A percentile compares a stretch with the other conserved stretches of the same genome.
phyloP scores from a whole-genome alignment of 2,113 vertebrate species.

The Tenrec ecaudatus region DNA sequence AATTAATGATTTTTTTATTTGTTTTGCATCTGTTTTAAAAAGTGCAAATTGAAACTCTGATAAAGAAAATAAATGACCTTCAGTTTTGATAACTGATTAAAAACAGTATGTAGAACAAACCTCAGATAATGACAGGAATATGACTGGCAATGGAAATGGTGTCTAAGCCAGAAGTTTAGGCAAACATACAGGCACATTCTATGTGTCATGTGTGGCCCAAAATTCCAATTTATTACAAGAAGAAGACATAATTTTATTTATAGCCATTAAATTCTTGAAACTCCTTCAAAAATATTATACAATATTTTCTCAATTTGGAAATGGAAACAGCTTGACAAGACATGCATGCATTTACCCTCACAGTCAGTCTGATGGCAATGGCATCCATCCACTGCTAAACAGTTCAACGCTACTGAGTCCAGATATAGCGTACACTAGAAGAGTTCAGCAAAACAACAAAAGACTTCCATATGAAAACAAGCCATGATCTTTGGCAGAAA shows the following conservation, averaged over 20 bases:
- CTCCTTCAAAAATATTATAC: constrained; percentile 42
- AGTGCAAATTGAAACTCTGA: not conserved
- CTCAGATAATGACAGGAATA: not conserved
- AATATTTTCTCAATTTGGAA: constrained; percentile 36
- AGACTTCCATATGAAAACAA: constrained; percentile 16
- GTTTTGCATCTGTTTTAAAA: not conserved
- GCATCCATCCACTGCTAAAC: constrained; percentile 7
- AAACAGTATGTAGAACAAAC: not conserved
- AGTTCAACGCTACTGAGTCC: constrained; percentile 24
- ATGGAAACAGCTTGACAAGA: constrained; percentile 39
- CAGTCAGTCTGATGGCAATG: not conserved
- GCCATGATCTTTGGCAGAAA: not conserved
- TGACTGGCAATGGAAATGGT: not conserved
- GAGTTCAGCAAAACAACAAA: constrained; percentile 51
- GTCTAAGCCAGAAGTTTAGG: not conserved
- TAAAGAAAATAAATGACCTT: constrained; percentile 20
- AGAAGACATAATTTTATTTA: not conserved
- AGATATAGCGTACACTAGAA: constrained; percentile 28
- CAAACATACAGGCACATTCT: not conserved
- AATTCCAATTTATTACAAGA: not conserved
- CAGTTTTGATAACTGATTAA: not conserved
- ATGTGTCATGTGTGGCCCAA: not conserved
- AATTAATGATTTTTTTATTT: not conserved
- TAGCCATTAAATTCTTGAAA: not conserved
- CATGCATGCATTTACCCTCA: constrained; percentile 27